Percentiles rank a stretch among this genome's conserved stretches.
These are phyloP conservation scores for Felis chaus DNA, from an alignment of 2,113 vertebrate species.

Conservation along the genomic window DNA sequence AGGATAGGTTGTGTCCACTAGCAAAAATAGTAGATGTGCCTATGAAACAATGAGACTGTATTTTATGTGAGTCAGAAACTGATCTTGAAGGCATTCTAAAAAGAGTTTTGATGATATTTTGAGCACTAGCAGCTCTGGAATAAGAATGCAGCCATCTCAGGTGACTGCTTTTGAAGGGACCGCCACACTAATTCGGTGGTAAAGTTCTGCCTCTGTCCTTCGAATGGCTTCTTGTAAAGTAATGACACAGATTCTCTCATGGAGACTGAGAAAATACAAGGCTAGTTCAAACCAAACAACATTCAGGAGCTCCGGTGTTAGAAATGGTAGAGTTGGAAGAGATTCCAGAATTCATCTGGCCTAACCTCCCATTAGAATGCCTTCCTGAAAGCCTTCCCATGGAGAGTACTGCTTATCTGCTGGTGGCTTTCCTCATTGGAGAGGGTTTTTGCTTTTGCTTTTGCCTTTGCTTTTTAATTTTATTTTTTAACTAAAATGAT, in stretches of 20 bases:
- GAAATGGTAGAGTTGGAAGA: background rate
- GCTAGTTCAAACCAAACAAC: conserved; percentile 82
- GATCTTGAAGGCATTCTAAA: conserved; percentile 29
- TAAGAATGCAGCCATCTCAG: conserved; percentile 45
- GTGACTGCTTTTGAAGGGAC: conserved; percentile 48
- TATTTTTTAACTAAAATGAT: conserved; percentile 63
- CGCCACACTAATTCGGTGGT: background rate
- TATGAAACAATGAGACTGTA: background rate
- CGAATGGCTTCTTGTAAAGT: conserved; percentile 20
- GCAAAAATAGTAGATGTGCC: background rate
- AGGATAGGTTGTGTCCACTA: background rate
- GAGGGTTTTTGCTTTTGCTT: conserved; percentile 66
- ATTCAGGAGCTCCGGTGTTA: background rate
- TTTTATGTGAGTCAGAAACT: background rate
- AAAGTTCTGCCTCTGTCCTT: conserved; percentile 28
- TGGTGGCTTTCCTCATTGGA: conserved; percentile 55
- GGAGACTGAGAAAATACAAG: conserved; percentile 39
- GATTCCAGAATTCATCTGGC: conserved; percentile 27
- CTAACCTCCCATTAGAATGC: background rate
- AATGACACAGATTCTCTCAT: conserved; percentile 52
- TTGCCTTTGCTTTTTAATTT: conserved; percentile 14
- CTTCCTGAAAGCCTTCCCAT: conserved; percentile 20
- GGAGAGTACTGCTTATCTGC: background rate
- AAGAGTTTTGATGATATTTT: conserved; percentile 13
- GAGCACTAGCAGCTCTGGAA: background rate